These are phyloP conservation scores for Drosophila bocki DNA, from an alignment of 1,140 invertebrate species.

Conservation along the genomic window DNA sequence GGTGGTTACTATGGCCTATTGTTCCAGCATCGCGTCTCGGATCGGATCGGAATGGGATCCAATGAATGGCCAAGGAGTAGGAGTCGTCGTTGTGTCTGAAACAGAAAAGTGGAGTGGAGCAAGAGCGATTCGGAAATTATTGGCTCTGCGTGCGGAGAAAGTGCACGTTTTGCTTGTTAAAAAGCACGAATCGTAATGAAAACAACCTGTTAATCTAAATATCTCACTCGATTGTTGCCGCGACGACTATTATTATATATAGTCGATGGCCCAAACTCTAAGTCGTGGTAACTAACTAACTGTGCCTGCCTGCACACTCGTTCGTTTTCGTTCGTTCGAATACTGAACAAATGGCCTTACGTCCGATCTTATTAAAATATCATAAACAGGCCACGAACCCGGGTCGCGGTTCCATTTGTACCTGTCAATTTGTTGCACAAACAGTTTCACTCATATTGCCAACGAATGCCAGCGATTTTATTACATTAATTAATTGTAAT, in stretches of 20 bases:
- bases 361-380: constrained; percentile 84
- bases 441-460: constrained; percentile 50
- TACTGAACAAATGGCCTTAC: constrained; percentile 66
- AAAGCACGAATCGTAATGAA: constrained; percentile 84
- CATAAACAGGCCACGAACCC: constrained; percentile 74
- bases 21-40: constrained; percentile 57
- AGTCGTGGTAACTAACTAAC: constrained; percentile 79
- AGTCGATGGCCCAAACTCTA: constrained; percentile 62
- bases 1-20: constrained; percentile 58
- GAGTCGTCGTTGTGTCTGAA: constrained; percentile 38
- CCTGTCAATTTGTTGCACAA: constrained; percentile 73
- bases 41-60: constrained; percentile 34
- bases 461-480: constrained; percentile 35
- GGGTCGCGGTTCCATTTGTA: constrained; percentile 64
- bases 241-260: constrained; percentile 79
- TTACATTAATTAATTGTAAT: constrained; percentile 40
- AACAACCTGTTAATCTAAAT: constrained; percentile 85
- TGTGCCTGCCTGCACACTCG: constrained; percentile 51
- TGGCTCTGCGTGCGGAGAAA: constrained; percentile 85
- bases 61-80: constrained; percentile 61
- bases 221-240: constrained; percentile 82
- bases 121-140: constrained; percentile 68
- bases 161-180: constrained; percentile 85
- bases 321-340: constrained; percentile 37
- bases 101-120: constrained; percentile 38